Percentiles rank a stretch among this genome's conserved stretches.
phyloP scores from a whole-genome alignment of 1,140 invertebrate genomes.

The Leucophenga varia region DNA sequence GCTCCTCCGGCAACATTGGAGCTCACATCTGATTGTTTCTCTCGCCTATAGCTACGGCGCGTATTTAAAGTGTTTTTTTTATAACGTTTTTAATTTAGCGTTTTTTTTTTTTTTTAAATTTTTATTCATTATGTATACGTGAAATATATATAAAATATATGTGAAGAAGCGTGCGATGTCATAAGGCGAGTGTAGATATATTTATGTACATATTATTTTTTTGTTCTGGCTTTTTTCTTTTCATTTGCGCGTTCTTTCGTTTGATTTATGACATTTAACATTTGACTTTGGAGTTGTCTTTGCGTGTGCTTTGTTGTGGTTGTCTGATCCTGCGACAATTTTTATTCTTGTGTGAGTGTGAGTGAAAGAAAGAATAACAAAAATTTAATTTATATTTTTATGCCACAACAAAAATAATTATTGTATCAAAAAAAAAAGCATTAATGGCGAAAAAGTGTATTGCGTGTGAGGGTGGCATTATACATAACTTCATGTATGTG shows the following conservation, averaged over 20 bases:
- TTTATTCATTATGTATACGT: not conserved
- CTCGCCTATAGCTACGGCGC: too few species aligned
- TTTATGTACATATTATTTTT: conserved; percentile 19
- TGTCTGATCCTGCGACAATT: too few species aligned
- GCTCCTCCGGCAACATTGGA: too few species aligned
- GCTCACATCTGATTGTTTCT: too few species aligned
- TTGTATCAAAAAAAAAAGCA: too few species aligned
- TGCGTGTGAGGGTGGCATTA: too few species aligned
- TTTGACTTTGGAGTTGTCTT: conserved; percentile 9
- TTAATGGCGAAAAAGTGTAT: too few species aligned
- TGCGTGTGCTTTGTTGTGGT: too few species aligned
- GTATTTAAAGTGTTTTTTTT: too few species aligned
- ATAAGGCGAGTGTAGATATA: conserved; percentile 7
- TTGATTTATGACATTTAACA: conserved; percentile 44
- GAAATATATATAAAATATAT: not conserved
- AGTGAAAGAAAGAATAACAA: conserved; percentile 3
- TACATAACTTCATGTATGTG: too few species aligned
- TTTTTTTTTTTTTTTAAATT: not conserved
- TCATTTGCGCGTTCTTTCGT: conserved; percentile 22
- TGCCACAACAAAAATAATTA: conserved; percentile 33
- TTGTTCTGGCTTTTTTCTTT: conserved; percentile 4
- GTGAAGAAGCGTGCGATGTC: conserved; percentile 15
- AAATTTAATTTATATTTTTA: too few species aligned
- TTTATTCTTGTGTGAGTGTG: not conserved
- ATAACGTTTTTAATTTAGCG: too few species aligned